Percentiles rank a stretch among this genome's conserved stretches.
These are phyloP conservation scores for Drosophila rellima DNA, from an alignment of 2,888 invertebrate genomes.

Conservation along the genomic window DNA sequence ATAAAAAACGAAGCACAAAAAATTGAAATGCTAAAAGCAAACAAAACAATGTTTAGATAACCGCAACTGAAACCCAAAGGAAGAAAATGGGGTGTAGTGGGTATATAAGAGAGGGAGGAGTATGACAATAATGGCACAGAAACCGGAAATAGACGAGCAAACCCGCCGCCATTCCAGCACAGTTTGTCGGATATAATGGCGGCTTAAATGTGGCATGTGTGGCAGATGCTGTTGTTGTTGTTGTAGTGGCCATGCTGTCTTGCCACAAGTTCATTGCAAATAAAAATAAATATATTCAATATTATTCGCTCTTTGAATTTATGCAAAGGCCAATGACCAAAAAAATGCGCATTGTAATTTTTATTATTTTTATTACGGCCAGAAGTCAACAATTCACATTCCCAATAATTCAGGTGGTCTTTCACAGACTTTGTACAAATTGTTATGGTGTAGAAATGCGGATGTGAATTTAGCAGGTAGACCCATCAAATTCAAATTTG, in stretches of 20 bases:
- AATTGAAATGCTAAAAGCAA: constrained; percentile 70
- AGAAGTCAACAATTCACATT: constrained; percentile 4
- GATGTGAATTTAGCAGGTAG: constrained; percentile 1
- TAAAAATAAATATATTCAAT: constrained; percentile 69
- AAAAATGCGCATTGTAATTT: constrained; percentile 42
- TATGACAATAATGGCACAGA: constrained; percentile 59
- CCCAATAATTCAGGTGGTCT: background rate
- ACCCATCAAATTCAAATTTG: background rate
- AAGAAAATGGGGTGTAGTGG: constrained; percentile 7
- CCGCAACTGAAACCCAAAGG: constrained; percentile 35
- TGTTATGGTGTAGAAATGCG: constrained; percentile 21
- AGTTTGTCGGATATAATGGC: constrained; percentile 40
- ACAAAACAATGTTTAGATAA: constrained; percentile 71
- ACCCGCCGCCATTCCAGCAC: constrained; percentile 15
- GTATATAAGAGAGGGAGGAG: background rate
- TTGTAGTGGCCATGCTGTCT: constrained; percentile 20
- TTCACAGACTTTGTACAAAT: constrained; percentile 25
- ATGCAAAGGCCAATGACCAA: constrained; percentile 64
- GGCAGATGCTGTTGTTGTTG: constrained; percentile 6
- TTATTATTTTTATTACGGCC: constrained; percentile 35
- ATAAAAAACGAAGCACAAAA: constrained; percentile 14
- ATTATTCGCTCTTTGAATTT: constrained; percentile 59
- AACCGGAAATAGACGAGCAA: constrained; percentile 73
- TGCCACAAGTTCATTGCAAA: constrained; percentile 66
- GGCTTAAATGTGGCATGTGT: constrained; percentile 66